phyloP scores from a whole-genome alignment of 64 coral and sea anemone species.

The Stylophora pistillata region DNA sequence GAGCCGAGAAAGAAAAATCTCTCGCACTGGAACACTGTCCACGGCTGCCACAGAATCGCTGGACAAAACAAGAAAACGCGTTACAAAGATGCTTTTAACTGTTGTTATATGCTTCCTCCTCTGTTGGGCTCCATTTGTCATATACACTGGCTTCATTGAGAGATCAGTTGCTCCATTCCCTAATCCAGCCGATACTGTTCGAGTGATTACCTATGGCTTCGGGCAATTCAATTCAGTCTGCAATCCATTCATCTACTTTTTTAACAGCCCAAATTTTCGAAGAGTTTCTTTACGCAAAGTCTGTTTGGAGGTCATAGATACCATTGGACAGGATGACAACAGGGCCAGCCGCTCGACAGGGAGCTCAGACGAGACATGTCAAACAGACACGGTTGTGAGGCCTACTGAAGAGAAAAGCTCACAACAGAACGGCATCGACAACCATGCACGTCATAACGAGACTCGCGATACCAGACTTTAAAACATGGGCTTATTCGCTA shows the following conservation, averaged over 20 bases:
- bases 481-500: neutral
- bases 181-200: constrained; percentile 65
- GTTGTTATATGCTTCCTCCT: constrained; percentile 71
- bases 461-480: constrained; percentile 23
- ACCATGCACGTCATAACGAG: neutral
- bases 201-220: constrained; percentile 63
- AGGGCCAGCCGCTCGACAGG: neutral
- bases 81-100: constrained; percentile 66
- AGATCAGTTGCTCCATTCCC: constrained; percentile 56
- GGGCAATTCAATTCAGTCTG: constrained; percentile 75
- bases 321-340: neutral
- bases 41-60: constrained; percentile 25
- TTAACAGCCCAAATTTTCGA: constrained; percentile 68
- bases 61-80: constrained; percentile 74
- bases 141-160: constrained; percentile 82
- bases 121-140: constrained; percentile 85
- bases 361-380: neutral
- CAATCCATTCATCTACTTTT: constrained; percentile 92
- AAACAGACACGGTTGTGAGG: neutral
- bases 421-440: neutral
- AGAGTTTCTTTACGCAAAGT: constrained; percentile 68
- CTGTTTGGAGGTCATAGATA: constrained; percentile 1
- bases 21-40: constrained; percentile 32
- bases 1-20: constrained; percentile 60
- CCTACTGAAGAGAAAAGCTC: neutral